Conservation (phyloP, 2,113 vertebrate genomes). For the Rhynchomys soricoides region DNA sequence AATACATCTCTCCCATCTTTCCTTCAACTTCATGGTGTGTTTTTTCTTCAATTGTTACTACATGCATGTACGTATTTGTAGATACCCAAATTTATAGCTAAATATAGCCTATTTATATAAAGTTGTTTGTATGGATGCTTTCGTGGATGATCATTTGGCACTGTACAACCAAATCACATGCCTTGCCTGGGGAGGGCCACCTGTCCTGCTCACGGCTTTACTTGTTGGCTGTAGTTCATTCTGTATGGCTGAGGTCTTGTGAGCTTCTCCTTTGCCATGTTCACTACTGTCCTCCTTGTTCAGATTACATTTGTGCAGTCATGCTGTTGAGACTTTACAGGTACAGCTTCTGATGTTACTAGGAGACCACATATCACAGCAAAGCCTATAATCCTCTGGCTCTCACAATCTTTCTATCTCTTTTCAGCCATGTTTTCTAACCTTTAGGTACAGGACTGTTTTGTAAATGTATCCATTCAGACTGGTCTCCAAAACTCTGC, state of each 20-base stretch:
- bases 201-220: not conserved
- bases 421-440: not conserved
- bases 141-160: not conserved
- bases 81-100: not conserved
- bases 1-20: too few species aligned
- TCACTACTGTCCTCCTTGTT: not conserved
- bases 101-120: not conserved
- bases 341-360: not conserved
- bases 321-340: not conserved
- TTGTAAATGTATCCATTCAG: not conserved
- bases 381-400: too few species aligned
- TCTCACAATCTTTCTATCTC: not conserved
- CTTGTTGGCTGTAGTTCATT: not conserved
- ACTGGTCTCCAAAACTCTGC: not conserved
- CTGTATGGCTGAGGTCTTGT: not conserved
- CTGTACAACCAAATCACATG: not conserved
- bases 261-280: not conserved
- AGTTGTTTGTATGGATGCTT: not conserved
- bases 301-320: not conserved
- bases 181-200: not conserved
- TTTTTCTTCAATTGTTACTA: not conserved
- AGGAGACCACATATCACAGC: not conserved
- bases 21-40: not conserved
- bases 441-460: not conserved
- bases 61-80: not conserved